Percentiles rank a stretch among this genome's conserved stretches.
Evolutionary conservation across 2,113 vertebrate species (phyloP).

Genomic region (Larimichthys crocea): DNA sequence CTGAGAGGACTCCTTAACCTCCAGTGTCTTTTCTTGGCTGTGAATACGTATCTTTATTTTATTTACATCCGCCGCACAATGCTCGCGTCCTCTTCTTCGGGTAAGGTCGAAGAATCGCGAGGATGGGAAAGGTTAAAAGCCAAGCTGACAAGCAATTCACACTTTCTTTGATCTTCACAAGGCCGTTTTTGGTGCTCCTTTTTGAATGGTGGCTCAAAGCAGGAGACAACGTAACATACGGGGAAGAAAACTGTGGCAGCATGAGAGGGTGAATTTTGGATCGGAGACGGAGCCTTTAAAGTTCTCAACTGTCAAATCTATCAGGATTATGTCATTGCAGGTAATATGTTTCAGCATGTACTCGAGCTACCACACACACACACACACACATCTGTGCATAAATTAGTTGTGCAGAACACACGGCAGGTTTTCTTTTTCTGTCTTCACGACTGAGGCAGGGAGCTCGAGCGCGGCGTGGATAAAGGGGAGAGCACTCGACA

Average conservation of each 20-base stretch:
- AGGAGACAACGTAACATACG: constrained; percentile 28
- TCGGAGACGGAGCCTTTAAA: neutral
- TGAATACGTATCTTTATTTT: constrained; percentile 3
- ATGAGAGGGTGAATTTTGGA: constrained; percentile 16
- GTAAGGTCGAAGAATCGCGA: neutral
- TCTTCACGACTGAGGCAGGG: constrained; percentile 30
- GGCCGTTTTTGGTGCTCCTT: constrained; percentile 19
- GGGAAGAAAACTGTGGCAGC: constrained; percentile 2
- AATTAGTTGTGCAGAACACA: constrained; percentile 1
- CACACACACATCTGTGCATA: no score
- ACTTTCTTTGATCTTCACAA: constrained; percentile 25
- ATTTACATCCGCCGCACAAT: constrained; percentile 2
- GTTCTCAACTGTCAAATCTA: constrained; percentile 19
- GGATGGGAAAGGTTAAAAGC: neutral
- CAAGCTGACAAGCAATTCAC: constrained; percentile 7
- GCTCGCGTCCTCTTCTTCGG: neutral
- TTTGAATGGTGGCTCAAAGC: constrained; percentile 37
- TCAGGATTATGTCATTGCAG: constrained; percentile 28
- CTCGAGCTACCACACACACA: constrained; percentile 4
- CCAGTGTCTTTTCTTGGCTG: neutral
- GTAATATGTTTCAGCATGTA: constrained; percentile 21
- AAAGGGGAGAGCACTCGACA: constrained; percentile 53
- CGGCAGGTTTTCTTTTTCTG: neutral
- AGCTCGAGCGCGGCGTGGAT: constrained; percentile 7
- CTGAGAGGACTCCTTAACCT: constrained; percentile 4